Evolutionary conservation across 92 coral and sea anemone species (phyloP), one percentile per base, ranked within the genome.

Genomic region (Virgularia gustaviana): DNA sequence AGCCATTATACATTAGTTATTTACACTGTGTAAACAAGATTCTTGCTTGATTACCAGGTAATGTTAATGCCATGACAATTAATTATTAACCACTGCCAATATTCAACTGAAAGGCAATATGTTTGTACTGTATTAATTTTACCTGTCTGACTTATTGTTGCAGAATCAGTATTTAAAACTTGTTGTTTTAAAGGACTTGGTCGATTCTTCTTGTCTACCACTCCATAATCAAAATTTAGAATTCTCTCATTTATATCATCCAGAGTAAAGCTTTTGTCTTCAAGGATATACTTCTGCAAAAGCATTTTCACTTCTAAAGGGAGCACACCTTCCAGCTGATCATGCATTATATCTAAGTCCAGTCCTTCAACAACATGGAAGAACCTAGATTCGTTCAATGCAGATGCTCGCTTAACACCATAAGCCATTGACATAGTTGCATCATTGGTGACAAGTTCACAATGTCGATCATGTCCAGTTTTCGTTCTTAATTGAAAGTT

Each of bases 271-370:
- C 30, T 73, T 2, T 70, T 60, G 1, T 86, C 85, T n/a, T 6
- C 79, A 15, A 23, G 35, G 23, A 86, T 59, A 45, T 22, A 86
- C 24, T 63, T 57, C 35, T 63, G 18, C 25, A 86, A 34, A 1
- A 86, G 56, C 49, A 86, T 23, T 47, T 86, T 82, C 4, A 80
- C 51, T 32, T 83, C 71, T 15, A 83, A 76, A 13, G 88, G 92
- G 13, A 87, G 79, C 28, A 87, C 92, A 12, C 92, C 92, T 77
- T 87, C 88, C 19, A 87, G 86, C 38, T 83, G 86, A 38, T 87
- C 88, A 65, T 87, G 92, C 92, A 87, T 87, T 16, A 84, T 60
- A 72, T 87, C 92, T 20, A 65, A 49, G 20, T 60, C 86, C 15
- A 83, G 76, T 15, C 88, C 88, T 60, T 67, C 88, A 27, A 80